Percentiles rank a stretch among this genome's conserved stretches.
phyloP scores from a whole-genome alignment of 2,113 vertebrate species.

The Coturnix japonica region DNA sequence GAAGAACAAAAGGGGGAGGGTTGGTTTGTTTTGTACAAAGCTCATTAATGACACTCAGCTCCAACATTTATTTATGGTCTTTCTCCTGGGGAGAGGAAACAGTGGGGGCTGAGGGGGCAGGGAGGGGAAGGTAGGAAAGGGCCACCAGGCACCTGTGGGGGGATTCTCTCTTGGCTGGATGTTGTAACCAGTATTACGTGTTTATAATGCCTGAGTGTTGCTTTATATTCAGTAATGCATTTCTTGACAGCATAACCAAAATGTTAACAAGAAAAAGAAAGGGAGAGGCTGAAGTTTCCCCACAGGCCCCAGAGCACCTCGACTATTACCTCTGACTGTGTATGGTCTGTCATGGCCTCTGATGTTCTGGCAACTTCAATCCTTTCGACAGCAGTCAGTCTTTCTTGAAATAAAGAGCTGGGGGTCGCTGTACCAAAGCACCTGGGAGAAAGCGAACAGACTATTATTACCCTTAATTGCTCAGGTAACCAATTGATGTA shows the following conservation, averaged over 20 bases:
- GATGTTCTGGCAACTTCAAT: constrained; percentile 54
- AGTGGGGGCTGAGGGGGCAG: rapidly evolving
- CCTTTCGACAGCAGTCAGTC: constrained; percentile 68
- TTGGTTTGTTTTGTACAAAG: constrained; percentile 20
- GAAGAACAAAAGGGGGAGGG: not conserved
- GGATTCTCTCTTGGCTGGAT: constrained; percentile 44
- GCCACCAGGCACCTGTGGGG: not conserved
- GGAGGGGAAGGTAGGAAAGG: not conserved
- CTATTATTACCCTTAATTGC: constrained; percentile 69
- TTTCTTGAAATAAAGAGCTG: constrained; percentile 45
- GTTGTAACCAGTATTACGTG: constrained; percentile 69
- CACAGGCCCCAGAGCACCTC: not conserved
- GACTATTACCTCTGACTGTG: constrained; percentile 64
- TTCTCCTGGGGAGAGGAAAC: constrained; percentile 1
- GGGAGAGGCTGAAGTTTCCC: not conserved
- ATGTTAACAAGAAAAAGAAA: not conserved
- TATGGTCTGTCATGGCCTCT: constrained; percentile 28
- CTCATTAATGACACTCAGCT: constrained; percentile 53
- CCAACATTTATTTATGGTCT: constrained; percentile 39
- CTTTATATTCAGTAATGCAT: constrained; percentile 68
- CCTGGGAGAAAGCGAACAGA: not conserved
- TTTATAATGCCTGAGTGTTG: constrained; percentile 63
- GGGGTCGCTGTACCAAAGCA: constrained; percentile 69
- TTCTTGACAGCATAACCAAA: constrained; percentile 32
- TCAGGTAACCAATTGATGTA: constrained; percentile 70